These are phyloP conservation scores for Dolomedes plantarius DNA, from an alignment of 2,888 invertebrate genomes.

Conservation along the genomic window DNA sequence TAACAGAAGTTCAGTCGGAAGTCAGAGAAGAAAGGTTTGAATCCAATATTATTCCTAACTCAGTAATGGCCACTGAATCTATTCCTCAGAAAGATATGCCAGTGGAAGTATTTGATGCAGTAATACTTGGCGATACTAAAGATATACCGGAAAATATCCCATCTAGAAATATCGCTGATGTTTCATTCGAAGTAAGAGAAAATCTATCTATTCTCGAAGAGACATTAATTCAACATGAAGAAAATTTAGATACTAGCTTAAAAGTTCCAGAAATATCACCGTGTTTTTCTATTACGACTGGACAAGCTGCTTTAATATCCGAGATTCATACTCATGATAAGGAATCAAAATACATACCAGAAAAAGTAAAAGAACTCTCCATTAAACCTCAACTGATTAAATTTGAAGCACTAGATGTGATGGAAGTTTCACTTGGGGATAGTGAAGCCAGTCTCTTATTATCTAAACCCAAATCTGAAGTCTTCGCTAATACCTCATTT, in stretches of 20 bases:
- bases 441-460: constrained; percentile 37
- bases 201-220: constrained; percentile 53
- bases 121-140: constrained; percentile 38
- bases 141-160: constrained; percentile 27
- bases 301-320: constrained; percentile 46
- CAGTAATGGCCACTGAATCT: constrained; percentile 23
- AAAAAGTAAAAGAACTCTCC: not conserved
- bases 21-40: constrained; percentile 30
- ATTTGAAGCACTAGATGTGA: constrained; percentile 57
- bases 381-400: constrained; percentile 34
- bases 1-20: constrained; percentile 60
- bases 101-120: constrained; percentile 36
- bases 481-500: constrained; percentile 23
- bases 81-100: constrained; percentile 18
- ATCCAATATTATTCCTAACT: constrained; percentile 31
- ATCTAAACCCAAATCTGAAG: constrained; percentile 18
- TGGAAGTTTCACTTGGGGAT: constrained; percentile 43
- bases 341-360: constrained; percentile 53
- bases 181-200: constrained; percentile 41
- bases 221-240: constrained; percentile 36
- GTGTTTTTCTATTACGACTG: constrained; percentile 26
- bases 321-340: constrained; percentile 59
- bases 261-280: constrained; percentile 10
- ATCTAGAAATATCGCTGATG: constrained; percentile 74
- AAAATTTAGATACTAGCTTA: not conserved